Evolutionary conservation across 2,113 vertebrate species (phyloP).

Genomic region (Podocnemis expansa): DNA sequence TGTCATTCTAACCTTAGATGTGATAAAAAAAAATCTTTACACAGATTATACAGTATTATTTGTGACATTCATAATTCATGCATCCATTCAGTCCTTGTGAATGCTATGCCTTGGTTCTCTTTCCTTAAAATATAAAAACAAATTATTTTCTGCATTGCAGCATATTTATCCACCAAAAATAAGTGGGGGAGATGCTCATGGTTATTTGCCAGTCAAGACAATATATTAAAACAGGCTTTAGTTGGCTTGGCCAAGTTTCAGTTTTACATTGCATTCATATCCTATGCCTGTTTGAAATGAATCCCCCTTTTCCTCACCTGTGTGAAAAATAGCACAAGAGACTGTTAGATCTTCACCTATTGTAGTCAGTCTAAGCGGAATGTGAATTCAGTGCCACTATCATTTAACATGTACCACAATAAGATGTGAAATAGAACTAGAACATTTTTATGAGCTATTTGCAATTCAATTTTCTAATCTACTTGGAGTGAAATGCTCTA

Average conservation of each 20-base stretch:
- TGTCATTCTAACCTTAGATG: not conserved
- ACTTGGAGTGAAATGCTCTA: not conserved
- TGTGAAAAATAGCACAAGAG: not conserved
- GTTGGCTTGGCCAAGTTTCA: not conserved
- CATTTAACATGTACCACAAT: not conserved
- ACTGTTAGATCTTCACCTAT: not conserved
- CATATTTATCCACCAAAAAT: constrained; percentile 19
- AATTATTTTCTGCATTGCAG: not conserved
- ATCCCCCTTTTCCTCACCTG: not conserved
- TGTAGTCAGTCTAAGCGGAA: not conserved
- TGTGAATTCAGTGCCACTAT: not conserved
- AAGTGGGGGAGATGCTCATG: constrained; percentile 30
- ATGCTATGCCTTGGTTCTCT: constrained; percentile 26
- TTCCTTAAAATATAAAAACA: constrained; percentile 7
- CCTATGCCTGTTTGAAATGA: not conserved
- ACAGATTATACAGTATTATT: not conserved
- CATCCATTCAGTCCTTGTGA: not conserved
- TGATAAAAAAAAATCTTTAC: not conserved
- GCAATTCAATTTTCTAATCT: not conserved
- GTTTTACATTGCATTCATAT: not conserved
- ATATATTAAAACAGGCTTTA: not conserved
- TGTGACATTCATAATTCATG: not conserved
- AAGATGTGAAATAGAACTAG: not conserved
- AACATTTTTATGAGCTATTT: not conserved
- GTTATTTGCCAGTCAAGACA: constrained; percentile 25